Base-by-base conservation (phyloP, 2,888 invertebrate genomes). In the Octodonta nipae region DNA sequence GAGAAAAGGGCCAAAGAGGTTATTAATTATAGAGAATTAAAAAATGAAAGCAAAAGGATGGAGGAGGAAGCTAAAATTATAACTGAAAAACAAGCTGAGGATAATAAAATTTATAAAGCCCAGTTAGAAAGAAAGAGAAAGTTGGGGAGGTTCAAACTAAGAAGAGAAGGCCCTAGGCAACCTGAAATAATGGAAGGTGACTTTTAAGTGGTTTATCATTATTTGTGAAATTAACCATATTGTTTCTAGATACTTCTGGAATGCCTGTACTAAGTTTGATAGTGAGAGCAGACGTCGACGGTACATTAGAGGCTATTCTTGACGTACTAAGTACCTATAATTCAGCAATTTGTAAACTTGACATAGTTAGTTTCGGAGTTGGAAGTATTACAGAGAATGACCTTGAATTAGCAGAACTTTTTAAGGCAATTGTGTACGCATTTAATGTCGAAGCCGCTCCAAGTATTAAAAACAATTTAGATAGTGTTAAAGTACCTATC, bases 271-370 rank as follows among this genome's bases (percentile, higher is more conserved):
- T 61, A 15, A 58, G 56, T 37, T 14, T 62, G 13, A 45, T 62
- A 16, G 69, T 78, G 42, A 69, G 59, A 78, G 85, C 85, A 13
- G 98, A 98, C 64, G 95, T 96, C 2, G 84, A 88, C 59, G 98
- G 98, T 0, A 91, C 92, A 0, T 77, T 95, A 26, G 96, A 98
- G 60, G 95, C 96, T 1, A 83, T 98, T 41, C 60, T 93, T 40
- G 86, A 95, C 56, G 80, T 88, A 6, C 56, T 98, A 33, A 84
- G 83, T 43, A 84, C 88, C 0, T 98, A 95, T 52, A 70, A 80
- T 44, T 71, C 70, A n/a, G 66, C 73, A 31, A 67, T 73, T 2
- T 93, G 92, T 49, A 70, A 73, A 27, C 65, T 98, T 8, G 80
- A 88, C 49, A 60, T 98, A 3, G 75, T 96, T 17, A 83, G 88